Evolutionary conservation across 2,797 vertebrate species (phyloP).

Genomic region (Trichosurus vulpecula): DNA sequence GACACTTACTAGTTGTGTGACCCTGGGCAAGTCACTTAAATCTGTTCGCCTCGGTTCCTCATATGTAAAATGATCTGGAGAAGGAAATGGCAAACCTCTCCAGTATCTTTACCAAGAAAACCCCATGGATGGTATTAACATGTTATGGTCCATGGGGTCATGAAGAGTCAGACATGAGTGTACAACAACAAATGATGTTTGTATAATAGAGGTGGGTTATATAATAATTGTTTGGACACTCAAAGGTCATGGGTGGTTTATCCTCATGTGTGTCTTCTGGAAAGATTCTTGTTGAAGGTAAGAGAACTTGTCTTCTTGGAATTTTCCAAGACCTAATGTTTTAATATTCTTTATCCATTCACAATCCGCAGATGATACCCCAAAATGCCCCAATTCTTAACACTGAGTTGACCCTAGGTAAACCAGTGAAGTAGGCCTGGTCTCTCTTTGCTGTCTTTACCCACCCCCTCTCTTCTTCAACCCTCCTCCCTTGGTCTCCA

Average conservation of each 20-base stretch:
- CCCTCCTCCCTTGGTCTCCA: not conserved
- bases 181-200: not conserved
- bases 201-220: not conserved
- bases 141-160: not conserved
- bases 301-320: not conserved
- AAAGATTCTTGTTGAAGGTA: slow-evolving; percentile 2
- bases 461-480: not conserved
- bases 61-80: not conserved
- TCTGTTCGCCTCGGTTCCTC: not conserved
- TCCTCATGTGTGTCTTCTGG: slow-evolving; percentile 1
- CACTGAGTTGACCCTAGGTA: not conserved
- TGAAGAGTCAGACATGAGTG: not conserved
- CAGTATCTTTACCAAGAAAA: not conserved
- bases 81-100: not conserved
- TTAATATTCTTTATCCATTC: not conserved
- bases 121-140: not conserved
- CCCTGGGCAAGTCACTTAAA: not conserved
- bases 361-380: not conserved
- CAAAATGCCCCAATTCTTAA: not conserved
- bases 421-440: not conserved
- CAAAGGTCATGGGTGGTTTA: slow-evolving; percentile 14
- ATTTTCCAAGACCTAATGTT: not conserved
- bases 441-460: rapidly evolving
- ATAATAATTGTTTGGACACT: not conserved
- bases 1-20: not conserved